phyloP scores from a whole-genome alignment of 2,113 vertebrate species.

The Oryzias melastigma region DNA sequence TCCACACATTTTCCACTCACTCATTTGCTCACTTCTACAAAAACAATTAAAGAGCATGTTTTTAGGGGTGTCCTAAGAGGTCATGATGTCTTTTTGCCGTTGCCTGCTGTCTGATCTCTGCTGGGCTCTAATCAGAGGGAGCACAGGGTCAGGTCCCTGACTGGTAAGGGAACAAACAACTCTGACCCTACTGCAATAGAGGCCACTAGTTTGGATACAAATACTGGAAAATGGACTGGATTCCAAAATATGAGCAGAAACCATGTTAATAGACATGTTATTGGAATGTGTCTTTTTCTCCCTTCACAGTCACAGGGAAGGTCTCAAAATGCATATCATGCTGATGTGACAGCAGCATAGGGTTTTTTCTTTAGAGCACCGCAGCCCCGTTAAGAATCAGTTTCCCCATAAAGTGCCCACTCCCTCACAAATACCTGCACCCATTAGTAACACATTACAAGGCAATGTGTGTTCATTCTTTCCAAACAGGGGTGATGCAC shows the following conservation, averaged over 20 bases:
- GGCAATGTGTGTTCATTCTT: conserved; percentile 72
- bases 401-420: conserved; percentile 44
- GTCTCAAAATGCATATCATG: conserved; percentile 41
- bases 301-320: conserved; percentile 13
- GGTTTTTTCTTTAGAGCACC: conserved; percentile 15
- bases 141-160: conserved; percentile 54
- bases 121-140: conserved; percentile 60
- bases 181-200: conserved; percentile 35
- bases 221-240: conserved; percentile 3
- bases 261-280: conserved; percentile 16
- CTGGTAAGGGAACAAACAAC: conserved; percentile 48
- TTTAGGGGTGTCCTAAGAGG: conserved; percentile 51
- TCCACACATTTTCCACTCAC: conserved; percentile 77
- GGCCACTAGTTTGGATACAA: conserved; percentile 36
- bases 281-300: conserved; percentile 21
- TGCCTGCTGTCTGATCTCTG: conserved; percentile 63
- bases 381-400: conserved; percentile 38
- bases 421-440: conserved; percentile 66
- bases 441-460: conserved; percentile 75
- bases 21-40: conserved; percentile 68
- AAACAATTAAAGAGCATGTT: conserved; percentile 75
- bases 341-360: conserved; percentile 29
- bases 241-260: conserved; percentile 23
- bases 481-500: conserved; percentile 69
- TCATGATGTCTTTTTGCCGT: conserved; percentile 51